Percentiles rank a stretch among this genome's conserved stretches.
These are phyloP conservation scores for Corydoras sp. DNA, from an alignment of 2,113 vertebrate genomes.

Conservation along the genomic window DNA sequence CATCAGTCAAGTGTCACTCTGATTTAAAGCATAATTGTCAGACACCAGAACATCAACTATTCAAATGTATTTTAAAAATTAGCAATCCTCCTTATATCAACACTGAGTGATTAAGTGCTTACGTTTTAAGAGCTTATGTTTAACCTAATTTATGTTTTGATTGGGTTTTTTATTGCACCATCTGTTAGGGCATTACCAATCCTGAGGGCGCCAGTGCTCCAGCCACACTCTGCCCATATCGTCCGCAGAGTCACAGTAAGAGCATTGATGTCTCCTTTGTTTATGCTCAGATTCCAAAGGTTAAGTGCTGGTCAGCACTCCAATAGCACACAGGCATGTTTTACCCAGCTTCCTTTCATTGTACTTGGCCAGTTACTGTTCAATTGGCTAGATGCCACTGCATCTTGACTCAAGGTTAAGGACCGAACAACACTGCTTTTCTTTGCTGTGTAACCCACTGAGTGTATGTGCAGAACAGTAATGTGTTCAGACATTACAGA, in stretches of 20 bases:
- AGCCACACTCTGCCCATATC: neutral
- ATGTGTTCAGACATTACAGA: neutral
- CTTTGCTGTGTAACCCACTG: neutral
- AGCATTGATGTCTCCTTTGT: neutral
- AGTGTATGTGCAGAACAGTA: constrained; percentile 18
- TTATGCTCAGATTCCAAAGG: constrained; percentile 6
- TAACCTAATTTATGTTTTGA: too few species aligned
- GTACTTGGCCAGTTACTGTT: neutral
- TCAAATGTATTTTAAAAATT: too few species aligned
- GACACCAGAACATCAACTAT: too few species aligned
- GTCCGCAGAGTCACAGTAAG: too few species aligned
- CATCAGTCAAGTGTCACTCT: too few species aligned
- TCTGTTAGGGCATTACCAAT: neutral
- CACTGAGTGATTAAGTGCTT: too few species aligned
- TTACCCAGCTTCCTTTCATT: neutral
- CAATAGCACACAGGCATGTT: neutral
- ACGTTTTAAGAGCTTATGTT: too few species aligned
- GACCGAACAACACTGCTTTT: neutral
- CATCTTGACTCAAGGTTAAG: constrained; percentile 18
- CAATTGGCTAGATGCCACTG: neutral
- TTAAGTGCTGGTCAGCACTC: neutral
- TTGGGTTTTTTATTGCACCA: neutral
- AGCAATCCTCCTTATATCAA: too few species aligned
- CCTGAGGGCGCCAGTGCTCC: neutral
- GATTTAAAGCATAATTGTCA: too few species aligned